Percentiles rank a stretch among this genome's conserved stretches.
phyloP scores from a whole-genome alignment of 2,113 vertebrate genomes.

The Myrmophylax atrothorax region DNA sequence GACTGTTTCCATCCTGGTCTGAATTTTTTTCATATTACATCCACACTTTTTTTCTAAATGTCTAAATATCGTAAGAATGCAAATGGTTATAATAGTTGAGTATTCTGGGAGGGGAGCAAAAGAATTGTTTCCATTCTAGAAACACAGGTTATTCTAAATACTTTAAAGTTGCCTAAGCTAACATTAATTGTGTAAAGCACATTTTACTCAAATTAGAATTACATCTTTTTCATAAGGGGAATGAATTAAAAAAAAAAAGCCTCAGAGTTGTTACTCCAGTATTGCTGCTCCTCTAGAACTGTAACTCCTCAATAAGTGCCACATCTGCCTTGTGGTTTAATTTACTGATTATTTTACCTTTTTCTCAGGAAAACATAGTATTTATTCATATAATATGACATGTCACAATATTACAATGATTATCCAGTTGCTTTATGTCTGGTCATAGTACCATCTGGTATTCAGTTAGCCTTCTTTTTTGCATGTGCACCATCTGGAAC shows the following conservation, averaged over 20 bases:
- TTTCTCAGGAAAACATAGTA: conserved; percentile 32
- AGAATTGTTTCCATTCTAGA: background rate
- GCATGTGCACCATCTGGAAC: conserved; percentile 40
- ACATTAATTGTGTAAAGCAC: conserved; percentile 15
- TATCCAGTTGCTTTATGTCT: conserved; percentile 59
- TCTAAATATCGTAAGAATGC: background rate
- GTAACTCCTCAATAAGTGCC: conserved; percentile 49
- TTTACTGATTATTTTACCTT: conserved; percentile 31
- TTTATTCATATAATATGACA: conserved; percentile 60
- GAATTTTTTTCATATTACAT: background rate
- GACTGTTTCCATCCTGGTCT: background rate
- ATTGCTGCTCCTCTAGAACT: conserved; percentile 23
- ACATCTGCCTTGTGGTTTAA: conserved; percentile 36
- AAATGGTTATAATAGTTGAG: background rate
- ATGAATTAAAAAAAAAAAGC: conserved; percentile 49
- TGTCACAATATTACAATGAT: conserved; percentile 60
- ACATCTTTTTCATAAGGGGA: background rate
- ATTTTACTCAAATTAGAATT: conserved; percentile 34
- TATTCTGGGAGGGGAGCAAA: background rate
- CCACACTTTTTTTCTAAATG: background rate
- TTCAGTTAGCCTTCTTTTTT: conserved; percentile 45
- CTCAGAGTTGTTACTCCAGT: background rate
- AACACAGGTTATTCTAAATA: background rate
- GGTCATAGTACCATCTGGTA: conserved; percentile 62
- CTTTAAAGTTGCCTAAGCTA: background rate